Conservation (phyloP, 2,888 invertebrate genomes). For the Ennomos erosarius region DNA sequence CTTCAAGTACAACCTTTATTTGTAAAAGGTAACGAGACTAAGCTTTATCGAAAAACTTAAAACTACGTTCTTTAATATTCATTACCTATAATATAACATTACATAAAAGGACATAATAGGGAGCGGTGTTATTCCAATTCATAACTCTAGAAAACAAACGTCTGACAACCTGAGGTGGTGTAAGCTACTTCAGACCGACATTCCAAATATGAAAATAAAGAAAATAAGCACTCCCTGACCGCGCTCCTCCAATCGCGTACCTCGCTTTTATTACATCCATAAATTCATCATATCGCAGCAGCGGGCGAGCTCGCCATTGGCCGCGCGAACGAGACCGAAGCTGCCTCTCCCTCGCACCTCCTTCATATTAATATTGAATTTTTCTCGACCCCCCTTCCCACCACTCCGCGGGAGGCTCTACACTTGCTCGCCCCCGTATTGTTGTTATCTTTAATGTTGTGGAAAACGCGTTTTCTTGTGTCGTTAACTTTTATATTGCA, state of each 20-base stretch:
- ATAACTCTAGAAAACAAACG: constrained; percentile 60
- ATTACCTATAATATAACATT: constrained; percentile 30
- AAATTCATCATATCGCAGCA: constrained; percentile 91
- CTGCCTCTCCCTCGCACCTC: constrained; percentile 86
- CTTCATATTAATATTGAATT: constrained; percentile 93
- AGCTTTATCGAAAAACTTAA: constrained; percentile 14
- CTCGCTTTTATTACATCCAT: constrained; percentile 92
- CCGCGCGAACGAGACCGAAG: constrained; percentile 79
- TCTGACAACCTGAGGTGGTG: constrained; percentile 59
- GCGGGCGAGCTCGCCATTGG: constrained; percentile 84
- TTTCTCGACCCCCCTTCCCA: constrained; percentile 86
- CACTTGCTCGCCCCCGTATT: constrained; percentile 84
- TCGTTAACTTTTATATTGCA: constrained; percentile 86
- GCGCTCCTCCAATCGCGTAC: constrained; percentile 87
- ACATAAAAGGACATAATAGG: constrained; percentile 37
- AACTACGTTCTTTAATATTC: not conserved
- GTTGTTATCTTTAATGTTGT: constrained; percentile 86
- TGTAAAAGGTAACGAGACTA: constrained; percentile 28
- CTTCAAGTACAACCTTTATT: constrained; percentile 27
- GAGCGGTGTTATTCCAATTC: constrained; percentile 44
- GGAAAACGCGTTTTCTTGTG: constrained; percentile 86
- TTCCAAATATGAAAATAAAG: constrained; percentile 85
- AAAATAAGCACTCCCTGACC: constrained; percentile 83
- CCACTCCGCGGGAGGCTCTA: constrained; percentile 84
- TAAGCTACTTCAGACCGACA: constrained; percentile 74